Base-by-base conservation (phyloP, 2,888 invertebrate species). In the Agrilus mali region DNA sequence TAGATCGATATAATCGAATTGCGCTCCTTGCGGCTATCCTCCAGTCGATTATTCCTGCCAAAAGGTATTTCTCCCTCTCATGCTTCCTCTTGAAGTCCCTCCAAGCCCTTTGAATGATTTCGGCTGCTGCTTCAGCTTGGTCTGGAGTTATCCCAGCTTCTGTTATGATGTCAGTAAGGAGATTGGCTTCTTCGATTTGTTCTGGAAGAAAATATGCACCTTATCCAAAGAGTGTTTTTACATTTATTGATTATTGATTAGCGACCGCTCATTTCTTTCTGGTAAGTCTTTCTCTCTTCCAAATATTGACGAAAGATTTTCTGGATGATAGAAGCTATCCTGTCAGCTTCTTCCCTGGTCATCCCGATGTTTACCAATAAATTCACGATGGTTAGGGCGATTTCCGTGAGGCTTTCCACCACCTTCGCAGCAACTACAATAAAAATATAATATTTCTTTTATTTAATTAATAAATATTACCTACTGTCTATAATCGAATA, bases 21-120 rank as follows among this genome's bases (percentile, higher is more conserved):
- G 65, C 64, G 38, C 61, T 63, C 47, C 63, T 55, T 16, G 66
- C 64, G 1, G 66, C 66, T 14, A 63, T 56, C 45, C 66, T 53
- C 67, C 66, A 66, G 47, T 67, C 66, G 7, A 67, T 55, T 52
- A 64, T 59, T 13, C 66, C 67, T 15, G 50, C 50, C 8, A 66
- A 49, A 12, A 63, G 40, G 48, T 60, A 50, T 42, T 53, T 52
- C 46, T 65, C 63, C 16, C 46, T 43, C 27, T 55, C 50, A 37
- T 56, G 53, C 6, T 57, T 44, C 14, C 49, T 50, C 47, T 59
- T 57, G 43, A 60, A 61, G 12, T 47, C 51, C 32, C 56, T 53
- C 41, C 55, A 65, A 1, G 65, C 64, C 22, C 50, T 51, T 50
- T 64, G 64, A 20, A 60, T 59, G 31, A 57, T 55, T 16, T 34